Percentiles rank a stretch among this genome's conserved stretches.
Evolutionary conservation across 2,113 vertebrate genomes (phyloP).

Genomic region (Promerops cafer): DNA sequence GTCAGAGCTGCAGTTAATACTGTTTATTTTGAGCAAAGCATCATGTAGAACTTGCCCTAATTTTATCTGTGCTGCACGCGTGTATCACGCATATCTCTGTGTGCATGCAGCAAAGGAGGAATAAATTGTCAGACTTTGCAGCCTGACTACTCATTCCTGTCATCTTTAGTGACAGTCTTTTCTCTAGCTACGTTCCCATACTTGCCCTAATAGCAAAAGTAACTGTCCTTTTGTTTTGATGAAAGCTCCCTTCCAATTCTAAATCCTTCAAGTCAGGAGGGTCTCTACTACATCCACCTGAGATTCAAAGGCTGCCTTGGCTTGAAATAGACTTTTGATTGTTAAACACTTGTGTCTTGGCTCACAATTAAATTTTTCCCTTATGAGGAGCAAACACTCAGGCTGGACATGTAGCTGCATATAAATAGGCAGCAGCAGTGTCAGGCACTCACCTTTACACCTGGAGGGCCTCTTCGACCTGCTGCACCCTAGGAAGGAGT

Average conservation of each 20-base stretch:
- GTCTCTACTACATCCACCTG: neutral
- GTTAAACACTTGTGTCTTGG: neutral
- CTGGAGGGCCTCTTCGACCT: conserved; percentile 58
- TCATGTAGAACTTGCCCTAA: neutral
- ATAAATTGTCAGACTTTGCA: neutral
- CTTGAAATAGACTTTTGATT: neutral
- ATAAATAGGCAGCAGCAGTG: neutral
- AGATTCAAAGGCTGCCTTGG: neutral
- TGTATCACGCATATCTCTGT: neutral
- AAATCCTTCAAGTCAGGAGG: neutral
- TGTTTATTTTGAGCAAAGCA: neutral
- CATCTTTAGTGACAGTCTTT: neutral
- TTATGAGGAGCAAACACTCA: neutral
- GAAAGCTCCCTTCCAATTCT: neutral
- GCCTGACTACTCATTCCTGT: neutral
- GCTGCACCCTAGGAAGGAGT: conserved; percentile 46
- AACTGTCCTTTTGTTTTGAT: neutral
- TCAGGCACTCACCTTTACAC: conserved; percentile 57
- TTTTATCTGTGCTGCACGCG: neutral
- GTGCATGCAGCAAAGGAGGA: neutral
- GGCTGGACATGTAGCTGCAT: neutral
- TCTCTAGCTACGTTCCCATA: neutral
- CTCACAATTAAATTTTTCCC: neutral
- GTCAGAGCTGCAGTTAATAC: neutral
- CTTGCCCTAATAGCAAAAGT: neutral